phyloP scores from a whole-genome alignment of 2,888 invertebrate species.

The Machimus atricapillus region DNA sequence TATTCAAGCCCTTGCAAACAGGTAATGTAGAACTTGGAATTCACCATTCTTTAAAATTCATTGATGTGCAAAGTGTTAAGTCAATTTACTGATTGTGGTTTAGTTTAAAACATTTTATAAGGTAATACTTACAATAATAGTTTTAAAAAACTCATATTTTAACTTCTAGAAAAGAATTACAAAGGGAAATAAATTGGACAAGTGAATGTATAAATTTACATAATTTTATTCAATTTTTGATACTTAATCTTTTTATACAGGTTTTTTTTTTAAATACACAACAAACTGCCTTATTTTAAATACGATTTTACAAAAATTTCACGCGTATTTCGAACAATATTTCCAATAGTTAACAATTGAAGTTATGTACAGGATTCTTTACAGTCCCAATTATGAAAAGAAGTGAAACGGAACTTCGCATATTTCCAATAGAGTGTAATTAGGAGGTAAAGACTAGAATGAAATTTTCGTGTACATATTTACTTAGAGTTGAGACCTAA shows the following conservation, averaged over 20 bases:
- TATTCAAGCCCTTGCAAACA: too few species aligned
- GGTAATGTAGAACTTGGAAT: too few species aligned
- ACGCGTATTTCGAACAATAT: background rate
- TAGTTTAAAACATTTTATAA: too few species aligned
- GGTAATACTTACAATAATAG: background rate
- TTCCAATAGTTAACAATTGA: background rate
- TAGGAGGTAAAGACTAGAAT: background rate
- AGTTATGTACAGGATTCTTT: background rate
- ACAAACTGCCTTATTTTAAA: background rate
- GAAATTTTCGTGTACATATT: background rate
- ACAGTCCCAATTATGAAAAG: background rate
- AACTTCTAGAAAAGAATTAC: background rate
- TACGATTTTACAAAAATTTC: background rate
- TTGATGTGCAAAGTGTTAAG: too few species aligned
- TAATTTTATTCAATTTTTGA: background rate
- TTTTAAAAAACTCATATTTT: background rate
- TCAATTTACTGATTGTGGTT: too few species aligned
- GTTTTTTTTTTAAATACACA: background rate
- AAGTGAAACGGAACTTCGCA: background rate
- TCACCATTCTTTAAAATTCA: too few species aligned
- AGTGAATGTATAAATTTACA: background rate
- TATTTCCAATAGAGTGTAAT: background rate
- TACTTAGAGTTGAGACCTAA: background rate
- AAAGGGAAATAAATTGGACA: background rate
- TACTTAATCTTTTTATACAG: background rate